Base-by-base conservation (phyloP, 2,113 vertebrate genomes). In the Seriola rivoliana region DNA sequence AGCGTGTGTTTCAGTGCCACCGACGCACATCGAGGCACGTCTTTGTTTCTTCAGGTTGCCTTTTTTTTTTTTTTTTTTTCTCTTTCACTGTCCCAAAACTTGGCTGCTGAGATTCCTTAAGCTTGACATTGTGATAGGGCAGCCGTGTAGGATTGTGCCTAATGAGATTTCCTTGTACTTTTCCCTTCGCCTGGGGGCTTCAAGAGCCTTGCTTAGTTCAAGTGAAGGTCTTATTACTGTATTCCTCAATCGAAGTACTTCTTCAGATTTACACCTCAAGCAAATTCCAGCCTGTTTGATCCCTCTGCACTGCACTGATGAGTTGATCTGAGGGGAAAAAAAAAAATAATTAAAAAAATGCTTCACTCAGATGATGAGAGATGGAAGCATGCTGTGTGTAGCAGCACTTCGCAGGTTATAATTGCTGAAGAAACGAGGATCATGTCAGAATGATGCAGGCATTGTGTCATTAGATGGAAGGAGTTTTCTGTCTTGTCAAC, bases 281-380 rank as follows among this genome's bases (percentile, higher is more conserved):
- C 91, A 90, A 94, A 90, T 88, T 88, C 69, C 76, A 84, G 88
- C 89, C 82, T 84, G 91, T 95, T 94, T 95, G 94, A 95, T 94
- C 91, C 83, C 76, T 84, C 85, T 82, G 84, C 76, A 64, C 64
- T 9, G 80, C 80, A 78, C 83, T 89, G 82, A 85, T 84, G 85
- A 90, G 89, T 80, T 89, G 93, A 95, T 94, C 89, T 88, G 90
- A 93, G 89, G 2, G 29, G 29, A 80, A 80, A 29, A 68, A 80
- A 72, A 74, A 71, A 74, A 70, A 74, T 34, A 81, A 73, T 16
- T 7, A 16, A 72, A 76, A 60, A 44, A 16, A 8, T 19, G 42
- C 72, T 72, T 55, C 16, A 12, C 42, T 75, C 50, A 75, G 70
- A 81, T 90, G 75, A 87, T 81, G 80, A 89, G 76, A 80, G 68